Base-by-base conservation (phyloP, 2,113 vertebrate genomes). In the Melierax canorus region DNA sequence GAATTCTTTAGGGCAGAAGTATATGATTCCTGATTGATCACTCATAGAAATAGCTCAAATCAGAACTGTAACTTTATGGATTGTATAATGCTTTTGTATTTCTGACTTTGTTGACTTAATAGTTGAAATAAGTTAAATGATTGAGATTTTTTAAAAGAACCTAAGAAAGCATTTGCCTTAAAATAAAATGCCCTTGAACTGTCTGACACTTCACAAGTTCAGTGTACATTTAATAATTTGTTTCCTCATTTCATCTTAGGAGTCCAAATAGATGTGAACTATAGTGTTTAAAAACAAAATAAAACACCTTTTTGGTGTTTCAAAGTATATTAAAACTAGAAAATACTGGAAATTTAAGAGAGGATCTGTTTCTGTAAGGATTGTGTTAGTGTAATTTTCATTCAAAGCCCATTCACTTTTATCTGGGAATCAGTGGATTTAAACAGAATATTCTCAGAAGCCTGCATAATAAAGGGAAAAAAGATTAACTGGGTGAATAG, bases 11-110 rank as follows among this genome's bases (percentile, higher is more conserved):
- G 21, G 17, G 9, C 18, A 87, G n/a, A 72, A 13, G 2, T n/a
- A 2, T 43, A 21, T 67, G 29, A 3, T 29, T 86, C 20, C 12
- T 6, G 36, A 3, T 23, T 48, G 26, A 38, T 91, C 45, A 45
- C 12, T 75, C 24, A 11, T 0, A 0, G 45, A 63, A 86, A 39
- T 18, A 27, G 8, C 27, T 84, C 39, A 51, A 14, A 43, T 51
- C n/a, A 72, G 2, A 50, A 55, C 34, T 60, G 15, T 38, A 55
- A 41, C 5, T 62, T 45, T 41, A 58, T 63, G 27, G 10, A 17
- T 75, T 55, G 6, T 63, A 9, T 51, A 53, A 19, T 21, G 21
- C 9, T 55, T 83, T 80, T 67, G 1, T 63, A 51, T 71, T 81
- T 75, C 20, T 78, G 24, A 67, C 18, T 74, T 71, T 55, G 6